These are phyloP conservation scores for Beris chalybata DNA, from an alignment of 2,888 invertebrate genomes.

Conservation along the genomic window DNA sequence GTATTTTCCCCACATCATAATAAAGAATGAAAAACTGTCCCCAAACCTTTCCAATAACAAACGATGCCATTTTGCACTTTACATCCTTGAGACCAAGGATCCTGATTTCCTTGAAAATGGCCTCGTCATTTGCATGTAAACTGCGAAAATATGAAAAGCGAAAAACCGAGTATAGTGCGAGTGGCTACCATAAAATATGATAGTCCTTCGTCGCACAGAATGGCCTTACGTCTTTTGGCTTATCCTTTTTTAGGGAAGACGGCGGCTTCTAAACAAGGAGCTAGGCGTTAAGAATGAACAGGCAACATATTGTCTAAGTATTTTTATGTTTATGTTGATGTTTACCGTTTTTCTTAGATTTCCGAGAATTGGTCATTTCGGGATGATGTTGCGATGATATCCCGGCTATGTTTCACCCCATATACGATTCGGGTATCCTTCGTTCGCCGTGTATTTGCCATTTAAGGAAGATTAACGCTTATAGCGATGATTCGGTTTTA, in stretches of 20 bases:
- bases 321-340: slow-evolving; percentile 22
- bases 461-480: slow-evolving; percentile 3
- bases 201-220: too few species aligned
- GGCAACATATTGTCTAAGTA: slow-evolving; percentile 23
- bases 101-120: not conserved
- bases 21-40: too few species aligned
- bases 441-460: not conserved
- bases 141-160: slow-evolving; percentile 17
- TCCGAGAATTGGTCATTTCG: too few species aligned
- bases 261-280: not conserved
- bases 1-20: too few species aligned
- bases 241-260: slow-evolving; percentile 1
- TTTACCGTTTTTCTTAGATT: slow-evolving; percentile 5
- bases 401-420: not conserved
- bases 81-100: not conserved
- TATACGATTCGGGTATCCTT: not conserved
- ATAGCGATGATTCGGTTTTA: not conserved
- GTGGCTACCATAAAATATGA: too few species aligned
- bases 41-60: too few species aligned
- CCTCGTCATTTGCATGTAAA: slow-evolving; percentile 14
- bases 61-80: not conserved
- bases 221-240: not conserved
- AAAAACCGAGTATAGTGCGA: slow-evolving; percentile 1
- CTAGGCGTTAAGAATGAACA: slow-evolving; percentile 14
- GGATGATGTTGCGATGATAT: too few species aligned